Conservation (phyloP, 2,113 vertebrate genomes). For the Tetrao urogallus region DNA sequence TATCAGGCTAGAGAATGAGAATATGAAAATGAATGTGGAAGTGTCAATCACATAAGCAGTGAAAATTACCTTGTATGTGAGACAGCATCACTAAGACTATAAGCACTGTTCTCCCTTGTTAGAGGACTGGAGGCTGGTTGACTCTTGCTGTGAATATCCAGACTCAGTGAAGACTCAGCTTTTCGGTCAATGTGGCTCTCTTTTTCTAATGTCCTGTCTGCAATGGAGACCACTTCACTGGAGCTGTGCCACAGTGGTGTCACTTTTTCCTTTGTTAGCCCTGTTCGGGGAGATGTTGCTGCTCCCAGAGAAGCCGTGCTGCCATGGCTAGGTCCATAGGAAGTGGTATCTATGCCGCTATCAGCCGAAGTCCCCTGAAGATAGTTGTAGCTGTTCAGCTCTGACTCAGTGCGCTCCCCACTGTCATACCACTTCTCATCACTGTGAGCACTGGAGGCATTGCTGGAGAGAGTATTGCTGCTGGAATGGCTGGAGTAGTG, state of each 20-base stretch:
- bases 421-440: slow-evolving; percentile 97
- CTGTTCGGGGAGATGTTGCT: slow-evolving; percentile 76
- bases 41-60: background rate
- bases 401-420: slow-evolving; percentile 83
- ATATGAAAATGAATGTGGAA: background rate
- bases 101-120: slow-evolving; percentile 90
- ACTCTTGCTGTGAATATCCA: slow-evolving; percentile 84
- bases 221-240: slow-evolving; percentile 87
- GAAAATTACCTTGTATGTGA: slow-evolving; percentile 88
- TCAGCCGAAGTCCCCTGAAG: slow-evolving; percentile 91
- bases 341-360: slow-evolving; percentile 93
- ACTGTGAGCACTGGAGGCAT: slow-evolving; percentile 92
- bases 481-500: slow-evolving; percentile 97
- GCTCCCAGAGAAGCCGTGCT: slow-evolving; percentile 88
- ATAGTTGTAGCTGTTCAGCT: slow-evolving; percentile 90
- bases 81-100: slow-evolving; percentile 87
- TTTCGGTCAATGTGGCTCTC: slow-evolving; percentile 81
- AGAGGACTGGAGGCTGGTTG: slow-evolving; percentile 83
- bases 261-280: slow-evolving; percentile 84
- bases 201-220: slow-evolving; percentile 85
- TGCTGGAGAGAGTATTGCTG: slow-evolving; percentile 96
- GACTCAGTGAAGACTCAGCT: slow-evolving; percentile 81
- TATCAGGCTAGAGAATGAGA: background rate
- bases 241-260: slow-evolving; percentile 90
- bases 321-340: slow-evolving; percentile 89